phyloP scores from a whole-genome alignment of 2,797 vertebrate species.

The Tinamus major region DNA sequence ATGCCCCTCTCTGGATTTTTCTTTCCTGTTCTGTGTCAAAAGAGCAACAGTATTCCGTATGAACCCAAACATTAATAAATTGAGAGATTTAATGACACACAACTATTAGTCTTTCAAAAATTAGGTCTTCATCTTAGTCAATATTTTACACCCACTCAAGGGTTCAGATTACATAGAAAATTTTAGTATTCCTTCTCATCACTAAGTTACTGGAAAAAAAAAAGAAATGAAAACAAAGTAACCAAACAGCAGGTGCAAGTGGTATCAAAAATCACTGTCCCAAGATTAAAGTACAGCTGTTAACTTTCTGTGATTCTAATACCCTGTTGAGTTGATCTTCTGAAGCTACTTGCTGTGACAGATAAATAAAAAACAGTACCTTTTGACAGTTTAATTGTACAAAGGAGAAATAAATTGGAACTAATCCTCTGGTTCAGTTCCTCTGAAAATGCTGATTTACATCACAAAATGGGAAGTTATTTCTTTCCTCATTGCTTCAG shows the following conservation, averaged over 20 bases:
- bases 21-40: neutral
- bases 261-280: neutral
- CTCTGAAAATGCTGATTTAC: neutral
- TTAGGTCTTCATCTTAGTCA: neutral
- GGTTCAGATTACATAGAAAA: neutral
- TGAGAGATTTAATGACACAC: neutral
- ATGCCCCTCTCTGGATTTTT: neutral
- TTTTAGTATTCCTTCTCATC: neutral
- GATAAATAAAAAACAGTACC: neutral
- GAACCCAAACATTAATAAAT: neutral
- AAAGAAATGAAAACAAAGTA: neutral
- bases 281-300: neutral
- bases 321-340: neutral
- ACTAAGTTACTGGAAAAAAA: neutral
- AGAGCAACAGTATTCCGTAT: neutral
- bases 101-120: neutral
- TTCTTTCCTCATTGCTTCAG: conserved; percentile 1
- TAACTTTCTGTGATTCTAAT: neutral
- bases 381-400: neutral
- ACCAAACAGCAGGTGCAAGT: conserved; percentile 15
- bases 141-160: neutral
- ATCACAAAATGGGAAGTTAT: neutral
- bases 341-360: neutral
- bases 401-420: neutral
- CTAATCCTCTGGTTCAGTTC: neutral